Evolutionary conservation across 2,113 vertebrate genomes (phyloP), one percentile per base, ranked within the genome.

Genomic region (Scomber japonicus): DNA sequence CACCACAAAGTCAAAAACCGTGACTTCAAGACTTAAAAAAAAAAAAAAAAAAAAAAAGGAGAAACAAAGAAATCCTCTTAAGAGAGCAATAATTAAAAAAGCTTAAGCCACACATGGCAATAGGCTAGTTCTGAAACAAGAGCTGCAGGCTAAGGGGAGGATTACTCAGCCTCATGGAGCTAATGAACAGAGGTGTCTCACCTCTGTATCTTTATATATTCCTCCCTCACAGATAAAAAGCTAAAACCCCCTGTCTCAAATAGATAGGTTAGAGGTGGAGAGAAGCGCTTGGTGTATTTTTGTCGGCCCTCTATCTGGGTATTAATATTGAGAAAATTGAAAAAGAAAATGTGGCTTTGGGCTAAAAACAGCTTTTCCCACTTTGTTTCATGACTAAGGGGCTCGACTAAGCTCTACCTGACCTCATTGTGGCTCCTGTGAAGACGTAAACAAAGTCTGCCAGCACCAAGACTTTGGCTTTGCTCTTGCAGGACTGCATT

Each of bases 61-160:
- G 35, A 85, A 63, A 83, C 62, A 91, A 88, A 88, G 69, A 85
- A 91, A 92, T 88, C 70, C 72, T 88, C 88, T 88, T 80, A 88
- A 80, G 72, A 87, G 80, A 89, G 78, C 75, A 46, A 76, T 67
- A 87, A 87, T 87, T 84, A 79, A 78, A 75, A 89, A 89, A 91
- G 88, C 92, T 93, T 89, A 92, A 92, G 93, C 89, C 92, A 93
- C 91, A 92, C 84, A 88, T 88, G 91, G 91, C 91, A 89, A 87
- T 80, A 88, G 90, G 88, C 86, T 91, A 80, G 88, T 91, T 91
- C 85, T 81, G 86, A 93, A 93, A 92, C 81, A 89, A 83, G 88
- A 90, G 93, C 88, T 91, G 88, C 71, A 83, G 89, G 90, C 80
- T 82, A 77, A 87, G 81, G 69, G 84, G 88, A 88, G 89, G 91